Evolutionary conservation across 2,113 vertebrate genomes (phyloP).

Genomic region (Gymnorhina tibicen): DNA sequence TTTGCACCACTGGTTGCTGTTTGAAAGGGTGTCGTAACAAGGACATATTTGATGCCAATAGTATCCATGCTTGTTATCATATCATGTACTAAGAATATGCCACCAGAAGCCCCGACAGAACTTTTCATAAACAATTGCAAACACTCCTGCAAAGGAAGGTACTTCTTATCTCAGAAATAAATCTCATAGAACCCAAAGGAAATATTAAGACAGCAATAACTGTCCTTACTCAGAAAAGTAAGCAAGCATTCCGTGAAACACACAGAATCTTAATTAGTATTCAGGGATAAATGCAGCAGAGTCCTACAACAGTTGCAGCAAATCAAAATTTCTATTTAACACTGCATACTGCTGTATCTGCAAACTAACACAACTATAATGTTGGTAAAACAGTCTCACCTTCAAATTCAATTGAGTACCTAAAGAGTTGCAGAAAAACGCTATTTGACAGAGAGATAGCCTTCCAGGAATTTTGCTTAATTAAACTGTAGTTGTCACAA

Average conservation of each 20-base stretch:
- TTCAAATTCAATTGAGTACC: neutral
- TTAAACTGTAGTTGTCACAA: neutral
- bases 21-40: neutral
- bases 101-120: neutral
- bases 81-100: neutral
- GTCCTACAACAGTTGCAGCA: neutral
- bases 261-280: neutral
- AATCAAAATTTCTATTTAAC: neutral
- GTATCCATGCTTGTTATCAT: accelerated
- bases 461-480: neutral
- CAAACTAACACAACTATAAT: neutral
- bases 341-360: neutral
- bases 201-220: neutral
- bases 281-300: neutral
- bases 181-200: neutral
- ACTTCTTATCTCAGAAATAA: neutral
- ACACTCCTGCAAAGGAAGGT: neutral
- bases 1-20: neutral
- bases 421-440: neutral
- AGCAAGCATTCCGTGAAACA: neutral
- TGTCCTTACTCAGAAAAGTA: neutral
- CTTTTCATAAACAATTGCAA: neutral
- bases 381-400: neutral
- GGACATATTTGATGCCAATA: neutral
- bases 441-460: neutral